Evolutionary conservation across 2,888 invertebrate genomes (phyloP), one percentile per base, ranked within the genome.

Genomic region (Coleophora deauratella): DNA sequence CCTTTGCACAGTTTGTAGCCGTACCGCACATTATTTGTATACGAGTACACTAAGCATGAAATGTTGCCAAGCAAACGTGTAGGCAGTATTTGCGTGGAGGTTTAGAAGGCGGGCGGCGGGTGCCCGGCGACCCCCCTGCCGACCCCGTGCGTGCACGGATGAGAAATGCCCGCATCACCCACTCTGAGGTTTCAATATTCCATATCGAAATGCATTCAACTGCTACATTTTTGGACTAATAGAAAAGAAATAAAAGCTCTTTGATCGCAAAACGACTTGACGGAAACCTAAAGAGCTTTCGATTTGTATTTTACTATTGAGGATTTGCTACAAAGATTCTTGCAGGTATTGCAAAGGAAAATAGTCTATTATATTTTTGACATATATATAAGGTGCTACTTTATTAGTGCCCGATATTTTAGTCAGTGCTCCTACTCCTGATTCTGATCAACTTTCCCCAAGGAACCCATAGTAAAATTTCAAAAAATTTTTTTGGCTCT

Each of bases 41-140:
- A 44, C 44, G 44, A 44, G 41, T 44, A 82, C 78, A 76, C 77
- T 85, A 84, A 85, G 84, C 79, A 82, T 84, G 84, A 85, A 82
- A 82, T 84, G 82, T 84, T 80, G 80, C 80, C 81, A 80, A 84
- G 81, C 81, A 84, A 82, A 82, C 81, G 76, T 75, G 80, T 77
- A 78, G 75, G 80, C 76, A 78, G 75, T 82, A 78, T 85, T 84
- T 85, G 81, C 76, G 76, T 72, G 80, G 77, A 81, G 84, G 81
- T 81, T 84, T 82, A 81, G 82, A 75, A 82, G 75, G 72, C 74
- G 63, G 78, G 75, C 54, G 64, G 61, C 31, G 57, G 55, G 56
- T 50, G 50, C 55, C 50, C 38, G 48, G 40, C 36, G 21, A 47
- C 50, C 50, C 55, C 55, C 57, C 54, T 55, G 6, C 57, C 57